These are phyloP conservation scores for Oscheius sp. DNA, from an alignment of 2,888 invertebrate genomes.

Conservation along the genomic window DNA sequence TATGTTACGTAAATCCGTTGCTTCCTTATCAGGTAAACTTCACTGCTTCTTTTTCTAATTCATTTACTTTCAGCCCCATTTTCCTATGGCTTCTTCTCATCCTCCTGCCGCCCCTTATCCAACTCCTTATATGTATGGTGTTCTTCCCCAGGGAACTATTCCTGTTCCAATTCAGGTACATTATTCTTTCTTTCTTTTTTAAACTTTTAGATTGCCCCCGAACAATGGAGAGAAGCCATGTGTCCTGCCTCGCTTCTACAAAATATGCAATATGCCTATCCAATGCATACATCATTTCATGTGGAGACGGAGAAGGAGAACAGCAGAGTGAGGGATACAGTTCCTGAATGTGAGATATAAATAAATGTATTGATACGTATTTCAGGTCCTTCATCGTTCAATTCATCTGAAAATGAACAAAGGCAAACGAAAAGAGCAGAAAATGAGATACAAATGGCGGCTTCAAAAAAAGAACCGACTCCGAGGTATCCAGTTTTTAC, in stretches of 20 bases:
- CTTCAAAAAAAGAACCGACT: too few species aligned
- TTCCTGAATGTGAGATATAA: too few species aligned
- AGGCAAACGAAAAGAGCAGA: too few species aligned
- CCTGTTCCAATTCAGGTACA: conserved; percentile 21
- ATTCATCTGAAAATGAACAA: too few species aligned
- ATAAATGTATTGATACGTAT: too few species aligned
- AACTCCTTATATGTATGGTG: conserved; percentile 14
- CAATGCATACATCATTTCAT: too few species aligned
- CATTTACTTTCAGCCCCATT: background rate
- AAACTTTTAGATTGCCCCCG: background rate
- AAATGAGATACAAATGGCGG: too few species aligned
- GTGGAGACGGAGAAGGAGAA: too few species aligned
- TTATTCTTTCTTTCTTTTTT: background rate
- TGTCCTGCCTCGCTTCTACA: conserved; percentile 13
- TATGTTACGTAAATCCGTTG: conserved; percentile 14
- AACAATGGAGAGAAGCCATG: background rate
- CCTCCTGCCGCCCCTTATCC: background rate
- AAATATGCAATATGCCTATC: background rate
- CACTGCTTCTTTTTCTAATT: background rate
- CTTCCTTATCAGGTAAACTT: conserved; percentile 6
- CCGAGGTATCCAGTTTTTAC: too few species aligned
- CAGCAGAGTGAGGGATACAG: too few species aligned
- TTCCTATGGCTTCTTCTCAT: background rate
- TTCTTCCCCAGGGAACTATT: conserved; percentile 18
- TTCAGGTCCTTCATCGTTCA: too few species aligned